Evolutionary conservation across 2,113 vertebrate genomes (phyloP).

Genomic region (Struthidea cinerea): DNA sequence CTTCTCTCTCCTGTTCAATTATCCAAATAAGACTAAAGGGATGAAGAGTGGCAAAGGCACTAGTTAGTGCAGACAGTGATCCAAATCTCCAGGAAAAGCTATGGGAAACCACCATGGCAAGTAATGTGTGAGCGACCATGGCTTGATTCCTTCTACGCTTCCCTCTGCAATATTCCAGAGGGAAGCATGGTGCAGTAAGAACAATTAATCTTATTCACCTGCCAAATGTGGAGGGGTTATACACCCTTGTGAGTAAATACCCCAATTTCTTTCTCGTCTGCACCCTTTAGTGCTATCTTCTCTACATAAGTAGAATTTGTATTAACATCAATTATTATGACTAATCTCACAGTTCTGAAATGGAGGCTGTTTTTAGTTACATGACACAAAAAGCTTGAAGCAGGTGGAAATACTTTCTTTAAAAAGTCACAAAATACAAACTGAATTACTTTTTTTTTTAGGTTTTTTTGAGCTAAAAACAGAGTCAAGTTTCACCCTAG

Average conservation of each 20-base stretch:
- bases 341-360: not conserved
- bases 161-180: not conserved
- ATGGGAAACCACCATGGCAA: not conserved
- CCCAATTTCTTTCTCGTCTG: not conserved
- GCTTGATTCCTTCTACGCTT: not conserved
- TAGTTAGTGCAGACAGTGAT: not conserved
- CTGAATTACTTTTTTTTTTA: not conserved
- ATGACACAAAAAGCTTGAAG: not conserved
- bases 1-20: not conserved
- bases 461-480: constrained; percentile 9
- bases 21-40: not conserved
- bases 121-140: not conserved
- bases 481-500: constrained; percentile 8
- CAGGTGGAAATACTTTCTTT: not conserved
- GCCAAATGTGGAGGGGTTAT: not conserved
- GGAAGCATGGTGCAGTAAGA: not conserved
- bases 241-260: not conserved
- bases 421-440: not conserved
- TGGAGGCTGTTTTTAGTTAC: not conserved
- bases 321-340: not conserved
- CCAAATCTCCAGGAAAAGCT: not conserved
- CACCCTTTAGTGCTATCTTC: not conserved
- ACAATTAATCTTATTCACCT: not conserved
- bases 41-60: not conserved
- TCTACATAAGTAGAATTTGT: not conserved